Percentiles rank a stretch among this genome's conserved stretches.
phyloP scores from a whole-genome alignment of 2,797 vertebrate species.

The Botia almorhae region DNA sequence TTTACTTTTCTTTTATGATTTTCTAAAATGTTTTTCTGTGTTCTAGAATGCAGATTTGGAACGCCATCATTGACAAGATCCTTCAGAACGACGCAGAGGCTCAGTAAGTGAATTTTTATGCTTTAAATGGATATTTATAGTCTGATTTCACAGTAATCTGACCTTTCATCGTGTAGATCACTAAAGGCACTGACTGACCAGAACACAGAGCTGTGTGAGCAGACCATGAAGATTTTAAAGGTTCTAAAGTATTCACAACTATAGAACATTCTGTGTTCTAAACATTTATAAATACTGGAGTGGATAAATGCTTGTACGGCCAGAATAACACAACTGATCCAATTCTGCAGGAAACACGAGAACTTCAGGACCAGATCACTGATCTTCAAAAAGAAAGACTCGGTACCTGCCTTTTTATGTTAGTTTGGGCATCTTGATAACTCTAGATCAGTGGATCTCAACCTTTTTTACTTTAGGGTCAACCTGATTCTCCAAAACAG shows the following conservation, averaged over 20 bases:
- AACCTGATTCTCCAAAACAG: too few species aligned
- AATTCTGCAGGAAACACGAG: constrained; percentile 71
- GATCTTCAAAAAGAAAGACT: constrained; percentile 77
- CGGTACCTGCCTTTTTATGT: constrained; percentile 63
- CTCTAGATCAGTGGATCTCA: too few species aligned
- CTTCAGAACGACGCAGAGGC: constrained; percentile 67
- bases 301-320: neutral
- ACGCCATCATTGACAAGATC: constrained; percentile 72
- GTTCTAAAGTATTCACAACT: constrained; percentile 56
- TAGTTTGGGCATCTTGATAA: neutral
- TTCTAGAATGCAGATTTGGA: constrained; percentile 81
- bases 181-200: constrained; percentile 69
- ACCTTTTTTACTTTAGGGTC: too few species aligned
- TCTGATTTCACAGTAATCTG: neutral
- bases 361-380: constrained; percentile 76
- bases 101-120: constrained; percentile 63
- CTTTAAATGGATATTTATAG: neutral
- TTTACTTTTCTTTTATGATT: neutral
- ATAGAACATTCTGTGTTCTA: neutral
- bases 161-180: constrained; percentile 58
- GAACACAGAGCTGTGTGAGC: constrained; percentile 72
- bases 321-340: neutral
- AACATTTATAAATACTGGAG: neutral
- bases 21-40: neutral
- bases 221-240: constrained; percentile 71